These are phyloP conservation scores for Notamacropus eugenii DNA, from an alignment of 2,797 vertebrate genomes.

Conservation along the genomic window DNA sequence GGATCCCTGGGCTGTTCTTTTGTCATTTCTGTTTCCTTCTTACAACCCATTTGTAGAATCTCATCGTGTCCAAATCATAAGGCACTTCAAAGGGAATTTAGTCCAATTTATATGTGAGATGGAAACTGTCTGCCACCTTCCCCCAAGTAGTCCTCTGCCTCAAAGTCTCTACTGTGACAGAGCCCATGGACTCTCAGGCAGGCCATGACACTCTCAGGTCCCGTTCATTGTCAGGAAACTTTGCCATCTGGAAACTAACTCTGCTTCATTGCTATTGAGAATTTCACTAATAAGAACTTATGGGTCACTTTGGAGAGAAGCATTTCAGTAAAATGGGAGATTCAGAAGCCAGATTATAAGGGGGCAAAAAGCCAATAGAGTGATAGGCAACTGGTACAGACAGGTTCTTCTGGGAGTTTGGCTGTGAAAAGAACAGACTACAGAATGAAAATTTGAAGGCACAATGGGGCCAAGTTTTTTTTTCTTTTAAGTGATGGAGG, in stretches of 20 bases:
- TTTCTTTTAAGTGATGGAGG: not conserved
- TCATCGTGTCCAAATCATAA: not conserved
- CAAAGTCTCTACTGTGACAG: not conserved
- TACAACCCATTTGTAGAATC: not conserved
- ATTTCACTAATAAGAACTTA: not conserved
- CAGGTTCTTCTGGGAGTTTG: not conserved
- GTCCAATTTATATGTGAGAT: not conserved
- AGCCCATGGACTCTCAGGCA: not conserved
- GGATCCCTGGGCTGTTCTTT: not conserved
- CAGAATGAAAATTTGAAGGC: not conserved
- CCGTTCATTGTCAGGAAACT: not conserved
- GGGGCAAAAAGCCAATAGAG: not conserved
- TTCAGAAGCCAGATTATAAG: not conserved
- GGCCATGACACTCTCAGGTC: not conserved
- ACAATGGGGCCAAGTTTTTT: not conserved
- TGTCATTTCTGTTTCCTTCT: not conserved
- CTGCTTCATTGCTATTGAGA: not conserved
- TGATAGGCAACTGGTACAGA: not conserved
- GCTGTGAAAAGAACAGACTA: not conserved
- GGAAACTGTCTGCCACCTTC: not conserved
- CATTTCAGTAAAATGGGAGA: not conserved
- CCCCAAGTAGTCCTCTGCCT: not conserved
- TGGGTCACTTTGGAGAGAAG: not conserved
- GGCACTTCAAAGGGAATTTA: not conserved
- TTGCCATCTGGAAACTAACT: not conserved